Evolutionary conservation across 2,797 vertebrate genomes (phyloP).

Genomic region (Brachyrhaphis roseni): DNA sequence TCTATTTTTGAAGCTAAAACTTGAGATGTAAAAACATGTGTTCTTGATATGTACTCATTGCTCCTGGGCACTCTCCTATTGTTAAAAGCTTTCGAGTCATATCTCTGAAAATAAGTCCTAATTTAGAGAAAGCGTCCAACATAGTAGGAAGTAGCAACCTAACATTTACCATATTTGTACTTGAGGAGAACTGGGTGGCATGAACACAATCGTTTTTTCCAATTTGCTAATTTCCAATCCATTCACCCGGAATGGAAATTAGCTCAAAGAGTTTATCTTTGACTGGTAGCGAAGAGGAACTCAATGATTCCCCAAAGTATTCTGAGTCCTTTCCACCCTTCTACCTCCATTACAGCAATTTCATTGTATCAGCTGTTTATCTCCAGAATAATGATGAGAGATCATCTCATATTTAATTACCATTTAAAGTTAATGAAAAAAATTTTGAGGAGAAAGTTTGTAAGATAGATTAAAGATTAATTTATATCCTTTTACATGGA

Average conservation of each 20-base stretch:
- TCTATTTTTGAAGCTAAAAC: neutral
- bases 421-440: neutral
- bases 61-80: neutral
- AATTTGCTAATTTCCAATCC: neutral
- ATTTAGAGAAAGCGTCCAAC: neutral
- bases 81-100: neutral
- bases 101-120: neutral
- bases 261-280: neutral
- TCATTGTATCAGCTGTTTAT: neutral
- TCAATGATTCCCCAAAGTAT: neutral
- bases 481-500: neutral
- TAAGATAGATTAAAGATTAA: neutral
- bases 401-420: neutral
- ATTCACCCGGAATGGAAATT: neutral
- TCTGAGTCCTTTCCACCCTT: neutral
- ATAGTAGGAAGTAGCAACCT: neutral
- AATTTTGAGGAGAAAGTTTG: neutral
- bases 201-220: neutral
- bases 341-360: neutral
- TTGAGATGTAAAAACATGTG: neutral
- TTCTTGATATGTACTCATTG: neutral
- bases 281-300: too few relatives aligned
- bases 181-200: neutral
- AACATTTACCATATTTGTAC: neutral
- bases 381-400: neutral